phyloP scores from a whole-genome alignment of 2,888 invertebrate genomes.

The Apamea epomidion region DNA sequence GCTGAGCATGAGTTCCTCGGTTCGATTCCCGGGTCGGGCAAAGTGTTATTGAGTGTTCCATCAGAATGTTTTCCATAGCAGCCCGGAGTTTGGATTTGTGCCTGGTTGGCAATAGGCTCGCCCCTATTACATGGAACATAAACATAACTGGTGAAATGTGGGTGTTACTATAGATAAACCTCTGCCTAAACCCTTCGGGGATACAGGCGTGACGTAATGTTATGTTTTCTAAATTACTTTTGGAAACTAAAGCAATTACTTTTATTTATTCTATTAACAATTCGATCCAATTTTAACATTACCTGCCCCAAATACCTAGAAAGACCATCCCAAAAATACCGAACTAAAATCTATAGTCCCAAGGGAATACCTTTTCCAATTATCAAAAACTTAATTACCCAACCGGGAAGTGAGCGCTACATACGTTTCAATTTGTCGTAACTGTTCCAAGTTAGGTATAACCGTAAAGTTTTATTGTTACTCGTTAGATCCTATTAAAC shows the following conservation, averaged over 20 bases:
- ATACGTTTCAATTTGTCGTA: slow-evolving; percentile 66
- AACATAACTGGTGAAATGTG: no score
- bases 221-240: not conserved
- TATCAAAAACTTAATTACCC: slow-evolving; percentile 62
- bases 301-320: not conserved
- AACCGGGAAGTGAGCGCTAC: slow-evolving; percentile 28
- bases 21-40: no score
- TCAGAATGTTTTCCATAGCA: no score
- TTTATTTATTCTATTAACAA: slow-evolving; percentile 10
- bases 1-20: no score
- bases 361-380: slow-evolving; percentile 57
- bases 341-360: slow-evolving; percentile 36
- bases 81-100: no score
- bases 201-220: no score
- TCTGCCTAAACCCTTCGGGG: no score
- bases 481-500: slow-evolving; percentile 76
- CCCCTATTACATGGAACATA: no score
- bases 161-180: no score
- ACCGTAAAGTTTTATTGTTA: slow-evolving; percentile 76
- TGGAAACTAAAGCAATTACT: not conserved
- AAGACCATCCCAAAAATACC: slow-evolving; percentile 18
- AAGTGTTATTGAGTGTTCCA: no score
- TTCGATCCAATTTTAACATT: not conserved
- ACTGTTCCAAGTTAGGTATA: slow-evolving; percentile 69
- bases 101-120: no score